Evolutionary conservation across 2,888 invertebrate genomes (phyloP), one percentile per base, ranked within the genome.

Genomic region (Microctonus hyperodae): DNA sequence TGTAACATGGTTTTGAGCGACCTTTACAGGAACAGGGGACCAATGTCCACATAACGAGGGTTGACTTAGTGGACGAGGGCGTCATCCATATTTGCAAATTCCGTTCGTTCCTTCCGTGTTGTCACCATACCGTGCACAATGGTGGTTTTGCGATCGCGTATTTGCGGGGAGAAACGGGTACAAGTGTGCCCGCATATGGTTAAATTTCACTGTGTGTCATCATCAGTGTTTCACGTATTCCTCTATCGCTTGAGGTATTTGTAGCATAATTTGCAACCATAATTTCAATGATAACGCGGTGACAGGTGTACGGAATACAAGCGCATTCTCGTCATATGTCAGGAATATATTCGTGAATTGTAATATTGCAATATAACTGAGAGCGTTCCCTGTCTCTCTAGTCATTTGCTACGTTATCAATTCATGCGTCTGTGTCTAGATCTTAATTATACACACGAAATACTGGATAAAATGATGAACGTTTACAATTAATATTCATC

Each of bases 211-310:
- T 44, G 44, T 44, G 5, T 44, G 44, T 44, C 44, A 44, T 20
- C n/a, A n/a, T 44, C 44, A n/a, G 1, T 44, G 6, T 7, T 7
- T 1, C 44, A n/a, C 44, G 7, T 35, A 35, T 44, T 7, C 16
- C 44, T 44, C 28, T 28, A 5, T 28, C 28, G 3, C 28, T 44
- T 44, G 44, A 44, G 44, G 44, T 16, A 44, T 55, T 55, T 55
- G 31, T 28, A 55, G n/a, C 31, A 55, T 55, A 55, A 55, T 55
- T 55, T 73, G 74, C 68, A 74, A 74, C 76, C 76, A 78, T 77
- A 79, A 80, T 80, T 80, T 72, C 74, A 70, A 72, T 64, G 75
- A 75, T 75, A 76, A 76, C 74, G 73, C 59, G 72, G 63, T 65
- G 70, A 70, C 69, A 72, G 69, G 65, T 71, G 69, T 69, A 61